Conservation (phyloP, 2,113 vertebrate genomes). For the Scomber colias region DNA sequence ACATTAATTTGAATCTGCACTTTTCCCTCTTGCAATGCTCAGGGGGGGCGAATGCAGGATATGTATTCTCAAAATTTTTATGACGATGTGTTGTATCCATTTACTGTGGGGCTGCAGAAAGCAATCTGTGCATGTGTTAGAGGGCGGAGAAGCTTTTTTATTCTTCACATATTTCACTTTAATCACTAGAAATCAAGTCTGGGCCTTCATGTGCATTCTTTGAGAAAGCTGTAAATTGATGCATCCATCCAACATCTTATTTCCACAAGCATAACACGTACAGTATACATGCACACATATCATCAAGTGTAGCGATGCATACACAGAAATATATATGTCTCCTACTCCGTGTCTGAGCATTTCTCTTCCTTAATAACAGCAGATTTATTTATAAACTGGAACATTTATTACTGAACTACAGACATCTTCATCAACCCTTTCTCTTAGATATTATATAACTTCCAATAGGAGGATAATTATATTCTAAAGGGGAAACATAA, state of each 20-base stretch:
- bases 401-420: no score
- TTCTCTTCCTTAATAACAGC: conserved; percentile 36
- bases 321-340: not conserved
- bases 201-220: conserved; percentile 1
- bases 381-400: not conserved
- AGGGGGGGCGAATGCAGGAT: conserved; percentile 28
- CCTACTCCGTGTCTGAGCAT: not conserved
- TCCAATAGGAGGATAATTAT: no score
- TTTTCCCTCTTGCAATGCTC: conserved; percentile 30
- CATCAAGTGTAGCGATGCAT: conserved; percentile 17
- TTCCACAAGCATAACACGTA: no score
- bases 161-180: conserved; percentile 48
- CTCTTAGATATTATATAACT: no score
- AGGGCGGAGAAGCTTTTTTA: conserved; percentile 10
- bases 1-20: conserved; percentile 52
- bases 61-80: conserved; percentile 39
- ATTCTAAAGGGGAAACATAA: no score
- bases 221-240: conserved; percentile 37
- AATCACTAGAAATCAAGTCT: conserved; percentile 22
- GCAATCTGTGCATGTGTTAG: conserved; percentile 39
- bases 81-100: conserved; percentile 22
- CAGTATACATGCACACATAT: not conserved
- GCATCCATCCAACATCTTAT: not conserved
- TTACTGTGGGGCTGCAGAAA: conserved; percentile 36
- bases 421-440: no score